Percentiles rank a stretch among this genome's conserved stretches.
These are phyloP conservation scores for Drosophila lacertosa DNA, from an alignment of 1,140 invertebrate species.

Conservation along the genomic window DNA sequence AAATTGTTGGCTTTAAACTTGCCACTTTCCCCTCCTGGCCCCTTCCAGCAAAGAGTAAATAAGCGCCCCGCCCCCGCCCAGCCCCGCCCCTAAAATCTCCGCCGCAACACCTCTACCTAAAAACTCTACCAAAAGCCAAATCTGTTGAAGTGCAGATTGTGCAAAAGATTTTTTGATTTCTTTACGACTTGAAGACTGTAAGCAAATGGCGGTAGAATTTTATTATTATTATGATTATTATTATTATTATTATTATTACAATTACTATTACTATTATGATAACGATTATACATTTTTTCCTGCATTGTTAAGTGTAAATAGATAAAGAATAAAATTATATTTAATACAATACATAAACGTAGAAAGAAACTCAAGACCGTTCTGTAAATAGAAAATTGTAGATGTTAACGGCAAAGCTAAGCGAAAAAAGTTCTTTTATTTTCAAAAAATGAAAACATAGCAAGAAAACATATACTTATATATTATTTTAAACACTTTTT, in stretches of 20 bases:
- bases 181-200: constrained; percentile 80
- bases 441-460: constrained; percentile 23
- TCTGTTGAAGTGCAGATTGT: constrained; percentile 60
- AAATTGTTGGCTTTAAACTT: constrained; percentile 54
- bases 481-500: constrained; percentile 14
- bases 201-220: constrained; percentile 66
- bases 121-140: constrained; percentile 73
- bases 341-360: constrained; percentile 31
- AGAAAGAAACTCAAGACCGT: constrained; percentile 17
- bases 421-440: constrained; percentile 28
- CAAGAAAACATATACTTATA: constrained; percentile 9
- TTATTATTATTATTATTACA: constrained; percentile 43
- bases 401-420: constrained; percentile 24
- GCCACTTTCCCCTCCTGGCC: constrained; percentile 12
- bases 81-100: constrained; percentile 2
- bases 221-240: constrained; percentile 52
- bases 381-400: constrained; percentile 63
- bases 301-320: constrained; percentile 68
- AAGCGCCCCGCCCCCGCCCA: neutral
- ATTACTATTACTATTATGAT: constrained; percentile 18
- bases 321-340: constrained; percentile 45
- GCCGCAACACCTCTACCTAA: constrained; percentile 19
- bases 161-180: constrained; percentile 65
- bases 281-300: constrained; percentile 16
- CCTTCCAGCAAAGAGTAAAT: neutral